These are phyloP conservation scores for Kuschelorhynchus macadamiae DNA, from an alignment of 2,888 invertebrate genomes.

Conservation along the genomic window DNA sequence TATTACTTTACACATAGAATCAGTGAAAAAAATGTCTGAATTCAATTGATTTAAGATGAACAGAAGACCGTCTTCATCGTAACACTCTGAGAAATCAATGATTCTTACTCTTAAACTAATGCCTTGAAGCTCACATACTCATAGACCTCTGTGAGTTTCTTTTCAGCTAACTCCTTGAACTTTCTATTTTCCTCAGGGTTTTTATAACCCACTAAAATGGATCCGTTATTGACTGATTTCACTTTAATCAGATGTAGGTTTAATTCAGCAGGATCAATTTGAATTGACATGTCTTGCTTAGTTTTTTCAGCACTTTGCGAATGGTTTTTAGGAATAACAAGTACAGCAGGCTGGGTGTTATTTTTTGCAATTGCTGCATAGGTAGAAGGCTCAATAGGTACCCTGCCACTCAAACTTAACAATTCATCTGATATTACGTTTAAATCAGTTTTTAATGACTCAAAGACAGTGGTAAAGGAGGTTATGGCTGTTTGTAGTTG, in stretches of 20 bases:
- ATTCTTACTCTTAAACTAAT: neutral
- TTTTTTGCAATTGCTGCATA: no score
- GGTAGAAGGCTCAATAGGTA: no score
- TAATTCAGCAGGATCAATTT: no score
- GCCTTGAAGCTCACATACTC: neutral
- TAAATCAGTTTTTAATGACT: no score
- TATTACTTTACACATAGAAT: neutral
- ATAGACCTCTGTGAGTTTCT: neutral
- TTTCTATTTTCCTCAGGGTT: constrained; percentile 7
- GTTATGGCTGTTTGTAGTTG: no score
- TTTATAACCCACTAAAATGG: neutral
- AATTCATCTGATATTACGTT: no score
- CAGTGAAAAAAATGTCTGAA: neutral
- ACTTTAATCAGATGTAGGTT: neutral
- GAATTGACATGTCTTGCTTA: no score
- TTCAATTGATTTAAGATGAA: neutral
- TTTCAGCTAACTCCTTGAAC: neutral
- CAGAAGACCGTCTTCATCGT: neutral
- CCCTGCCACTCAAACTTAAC: no score
- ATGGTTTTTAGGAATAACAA: no score
- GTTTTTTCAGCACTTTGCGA: no score
- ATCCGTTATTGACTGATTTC: neutral
- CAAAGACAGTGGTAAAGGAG: no score
- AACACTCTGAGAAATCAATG: neutral
- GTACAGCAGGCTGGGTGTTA: no score